phyloP scores from a whole-genome alignment of 2,888 invertebrate species.

The Dysmachus trigonus region DNA sequence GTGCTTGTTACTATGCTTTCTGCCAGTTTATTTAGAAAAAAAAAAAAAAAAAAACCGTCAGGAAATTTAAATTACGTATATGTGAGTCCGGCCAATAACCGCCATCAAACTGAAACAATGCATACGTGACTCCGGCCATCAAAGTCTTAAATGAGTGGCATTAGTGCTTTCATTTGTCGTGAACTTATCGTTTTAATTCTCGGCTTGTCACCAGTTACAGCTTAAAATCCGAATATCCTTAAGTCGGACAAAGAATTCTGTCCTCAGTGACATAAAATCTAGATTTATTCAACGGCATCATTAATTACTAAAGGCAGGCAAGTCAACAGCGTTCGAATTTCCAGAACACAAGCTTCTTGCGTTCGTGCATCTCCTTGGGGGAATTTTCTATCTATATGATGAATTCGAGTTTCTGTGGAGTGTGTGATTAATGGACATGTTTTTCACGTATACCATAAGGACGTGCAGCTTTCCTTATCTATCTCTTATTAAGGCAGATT shows the following conservation, averaged over 20 bases:
- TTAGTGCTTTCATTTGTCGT: background rate
- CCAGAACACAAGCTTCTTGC: background rate
- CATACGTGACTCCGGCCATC: no score
- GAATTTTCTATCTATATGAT: slow-evolving; percentile 19
- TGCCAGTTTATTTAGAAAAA: no score
- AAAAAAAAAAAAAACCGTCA: no score
- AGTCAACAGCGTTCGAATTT: slow-evolving; percentile 4
- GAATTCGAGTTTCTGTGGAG: background rate
- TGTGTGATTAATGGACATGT: background rate
- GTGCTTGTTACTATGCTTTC: no score
- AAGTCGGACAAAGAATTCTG: slow-evolving; percentile 12
- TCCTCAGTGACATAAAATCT: slow-evolving; percentile 11
- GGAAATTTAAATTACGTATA: no score
- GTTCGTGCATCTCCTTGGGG: background rate
- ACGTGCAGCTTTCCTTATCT: background rate
- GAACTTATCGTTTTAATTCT: background rate
- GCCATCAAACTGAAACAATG: no score
- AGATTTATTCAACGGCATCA: slow-evolving; percentile 2
- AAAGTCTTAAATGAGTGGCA: background rate
- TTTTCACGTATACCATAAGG: background rate
- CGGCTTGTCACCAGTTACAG: slow-evolving; percentile 17
- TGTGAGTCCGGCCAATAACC: no score
- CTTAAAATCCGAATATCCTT: background rate
- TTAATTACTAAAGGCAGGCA: slow-evolving; percentile 15
- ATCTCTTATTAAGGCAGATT: background rate